Evolutionary conservation across 1,140 invertebrate genomes (phyloP), one percentile per base, ranked within the genome.

Genomic region (Sitodiplosis mosellana): DNA sequence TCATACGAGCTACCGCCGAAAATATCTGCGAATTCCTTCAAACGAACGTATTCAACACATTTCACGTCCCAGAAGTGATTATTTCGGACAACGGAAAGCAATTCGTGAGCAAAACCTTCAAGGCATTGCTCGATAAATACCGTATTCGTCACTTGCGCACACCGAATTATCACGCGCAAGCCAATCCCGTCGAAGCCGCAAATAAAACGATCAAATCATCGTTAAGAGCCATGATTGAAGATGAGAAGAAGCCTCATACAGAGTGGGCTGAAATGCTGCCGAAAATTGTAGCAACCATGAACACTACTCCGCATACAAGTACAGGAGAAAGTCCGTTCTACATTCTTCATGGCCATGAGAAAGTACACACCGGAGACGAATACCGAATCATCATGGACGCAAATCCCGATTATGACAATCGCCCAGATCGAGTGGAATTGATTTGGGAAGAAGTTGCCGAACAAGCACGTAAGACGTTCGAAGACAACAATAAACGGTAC

Each of bases 41-140:
- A 48, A 17, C 50, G 4, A 3, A 48, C 4, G 27, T 54, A 3
- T 54, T 53, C n/a, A n/a, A n/a, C 44, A 46, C 48, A 21, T 55
- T 50, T 37, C 52, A 56, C 7, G 38, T 53, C 2, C 57, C 54
- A 12, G 46, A 54, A 33, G 48, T 44, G 10, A 22, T 56, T 11
- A 43, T 56, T 2, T 52, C 44, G 10, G 54, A 60, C 41, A 58
- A 58, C 33, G 58, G 50, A 0, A 20, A 37, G 4, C 55, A 59
- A 37, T 57, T 56, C 45, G 51, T 43, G 15, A 48, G 53, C 2
- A 43, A 43, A 19, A 36, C 53, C 14, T 57, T 61, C 20, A 34
- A 54, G 18, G 41, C 47, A 2, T 49, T 56, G 17, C 27, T 56
- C 0, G 43, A 45, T 2, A 34, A 51, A 14, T 36, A 49, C 1